Evolutionary conservation across 2,113 vertebrate genomes (phyloP), one percentile per base, ranked within the genome.

Genomic region (Excalfactoria chinensis): DNA sequence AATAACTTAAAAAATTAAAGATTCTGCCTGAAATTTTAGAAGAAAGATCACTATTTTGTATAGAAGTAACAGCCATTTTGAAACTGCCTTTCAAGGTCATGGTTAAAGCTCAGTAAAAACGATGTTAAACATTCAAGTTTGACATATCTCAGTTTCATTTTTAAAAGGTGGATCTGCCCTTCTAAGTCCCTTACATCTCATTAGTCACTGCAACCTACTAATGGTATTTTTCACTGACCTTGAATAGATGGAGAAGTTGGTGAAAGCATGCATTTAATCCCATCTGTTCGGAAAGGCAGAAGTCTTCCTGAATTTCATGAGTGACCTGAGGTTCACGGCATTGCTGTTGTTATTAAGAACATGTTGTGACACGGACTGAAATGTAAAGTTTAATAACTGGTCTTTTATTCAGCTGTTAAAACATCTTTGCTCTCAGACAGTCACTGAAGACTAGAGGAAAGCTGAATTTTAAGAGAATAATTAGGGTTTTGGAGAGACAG

Each of bases 21-120:
- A 25, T 73, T 70, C 40, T 84, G 74, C 51, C 68, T 78, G 49
- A 92, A 94, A 89, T 86, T 87, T 44, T 70, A 41, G 60, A 77
- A 74, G 20, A 82, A 41, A 34, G 25, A 16, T 53, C 51, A 6
- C 6, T 76, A 4, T 48, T 84, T 84, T 59, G 32, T 63, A 28
- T 10, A 79, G 41, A 93, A 95, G 46, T 51, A 69, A 68, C 68
- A 63, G 40, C 26, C 53, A 87, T 77, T 79, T 69, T 21, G 56
- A 72, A 78, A 58, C 70, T 77, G 81, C 28, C 44, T 89, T 62
- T 78, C 88, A 86, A 59, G 23, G 34, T 84, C 85, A 6, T 74
- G 81, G n/a, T 17, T 70, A 41, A 68, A 84, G 53, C 48, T 92
- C 41, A 59, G 40, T 56, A 83, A 80, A 68, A 88, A 88, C 44